Base-by-base conservation (phyloP, 1,140 invertebrate species). In the Nasonia vitripennis region DNA sequence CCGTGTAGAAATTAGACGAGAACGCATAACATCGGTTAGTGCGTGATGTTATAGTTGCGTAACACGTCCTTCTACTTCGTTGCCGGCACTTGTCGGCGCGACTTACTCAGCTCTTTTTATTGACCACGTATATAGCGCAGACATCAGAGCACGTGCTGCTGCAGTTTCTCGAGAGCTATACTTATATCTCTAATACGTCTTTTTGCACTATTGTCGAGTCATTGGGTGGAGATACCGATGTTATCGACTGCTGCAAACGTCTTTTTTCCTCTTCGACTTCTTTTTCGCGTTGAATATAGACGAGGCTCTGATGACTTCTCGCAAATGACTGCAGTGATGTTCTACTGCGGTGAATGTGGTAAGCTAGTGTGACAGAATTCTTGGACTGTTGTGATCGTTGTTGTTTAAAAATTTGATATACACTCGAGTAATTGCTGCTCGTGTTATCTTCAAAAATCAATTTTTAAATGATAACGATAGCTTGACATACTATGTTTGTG, bases 1-100 rank as follows among this genome's bases (percentile, higher is more conserved):
- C 7, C 0, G 7, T 1, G 9, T 45, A 10, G 17, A 55, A 55
- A 55, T 55, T 55, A 2, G 17, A 55, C 12, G 51, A 55, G 51
- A 55, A 14, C 17, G 1, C 17, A 45, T 45, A 7, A n/a, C 55
- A 62, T 20, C 55, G 6, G 55, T 62, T 62, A n/a, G 1, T 20
- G 6, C 20, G n/a, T n/a, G 20, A 62, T 37, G 6, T 62, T n/a
- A 41, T n/a, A 41, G 20, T 75, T 75, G 17, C 37, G 73, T 31
- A 75, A 75, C 73, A 41, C 73, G 73, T 75, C 73, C 73, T 45
- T 75, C 37, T 62, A 62, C 55, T 75, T 45, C n/a, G 73, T 41
- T 45, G 9, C 6, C 17, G 9, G 70, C 20, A 75, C 73, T 27
- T 75, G 73, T 37, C 17, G 3, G 55, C 20, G 55, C 17, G 17